These are phyloP conservation scores for Megaceryle torquata DNA, from an alignment of 2,113 vertebrate genomes.

Conservation along the genomic window DNA sequence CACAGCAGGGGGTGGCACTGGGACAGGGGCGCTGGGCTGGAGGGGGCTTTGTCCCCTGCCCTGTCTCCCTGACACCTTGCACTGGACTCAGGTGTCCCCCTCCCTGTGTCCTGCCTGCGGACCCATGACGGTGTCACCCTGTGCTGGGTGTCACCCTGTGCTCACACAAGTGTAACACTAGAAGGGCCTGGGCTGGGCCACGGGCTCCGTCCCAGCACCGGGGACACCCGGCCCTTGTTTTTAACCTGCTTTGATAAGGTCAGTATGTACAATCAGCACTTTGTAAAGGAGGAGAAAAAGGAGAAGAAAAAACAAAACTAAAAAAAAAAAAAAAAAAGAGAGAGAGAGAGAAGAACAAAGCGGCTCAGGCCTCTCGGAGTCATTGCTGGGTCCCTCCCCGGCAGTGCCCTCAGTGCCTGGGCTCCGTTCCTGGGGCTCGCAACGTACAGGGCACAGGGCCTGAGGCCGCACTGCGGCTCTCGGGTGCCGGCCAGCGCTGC, in stretches of 20 bases:
- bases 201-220: accelerated
- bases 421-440: neutral
- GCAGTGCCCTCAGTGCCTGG: neutral
- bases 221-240: neutral
- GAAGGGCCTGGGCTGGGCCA: neutral
- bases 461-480: no score
- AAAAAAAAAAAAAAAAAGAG: neutral
- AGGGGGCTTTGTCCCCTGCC: neutral
- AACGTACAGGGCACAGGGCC: accelerated
- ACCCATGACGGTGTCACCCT: neutral
- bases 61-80: neutral
- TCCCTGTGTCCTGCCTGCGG: neutral
- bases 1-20: accelerated
- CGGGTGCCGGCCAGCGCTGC: neutral
- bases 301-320: neutral
- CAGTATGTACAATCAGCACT: neutral
- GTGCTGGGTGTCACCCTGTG: neutral
- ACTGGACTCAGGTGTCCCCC: neutral
- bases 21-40: neutral
- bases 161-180: neutral
- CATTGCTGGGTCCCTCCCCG: no score
- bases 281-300: neutral
- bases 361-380: no score
- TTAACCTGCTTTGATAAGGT: neutral
- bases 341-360: no score